Evolutionary conservation across 2,888 invertebrate species (phyloP).

Genomic region (Sminthurides aquaticus): DNA sequence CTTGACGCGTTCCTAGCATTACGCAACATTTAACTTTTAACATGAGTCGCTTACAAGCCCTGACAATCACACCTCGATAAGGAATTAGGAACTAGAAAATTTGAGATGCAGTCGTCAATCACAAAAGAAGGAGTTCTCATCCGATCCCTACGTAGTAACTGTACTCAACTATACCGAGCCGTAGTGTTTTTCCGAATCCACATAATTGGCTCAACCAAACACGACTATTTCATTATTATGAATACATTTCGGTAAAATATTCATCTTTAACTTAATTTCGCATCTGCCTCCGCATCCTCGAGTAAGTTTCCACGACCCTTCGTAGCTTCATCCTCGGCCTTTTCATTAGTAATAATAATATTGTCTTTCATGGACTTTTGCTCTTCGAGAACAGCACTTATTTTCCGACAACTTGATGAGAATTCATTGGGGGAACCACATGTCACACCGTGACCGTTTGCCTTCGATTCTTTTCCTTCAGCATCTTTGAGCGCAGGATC

Average conservation of each 20-base stretch:
- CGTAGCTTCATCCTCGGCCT: not conserved
- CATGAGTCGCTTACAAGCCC: no score
- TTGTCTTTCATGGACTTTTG: conserved; percentile 5
- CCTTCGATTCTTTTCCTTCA: not conserved
- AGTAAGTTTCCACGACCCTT: not conserved
- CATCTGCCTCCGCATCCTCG: not conserved
- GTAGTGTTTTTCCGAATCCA: not conserved
- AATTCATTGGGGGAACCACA: not conserved
- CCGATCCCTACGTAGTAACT: not conserved
- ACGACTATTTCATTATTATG: not conserved
- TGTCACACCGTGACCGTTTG: not conserved
- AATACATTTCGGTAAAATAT: not conserved
- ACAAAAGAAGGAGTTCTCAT: not conserved
- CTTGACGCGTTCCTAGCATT: no score
- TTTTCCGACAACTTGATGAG: not conserved
- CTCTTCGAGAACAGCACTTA: not conserved
- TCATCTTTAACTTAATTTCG: conserved; percentile 4
- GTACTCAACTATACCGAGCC: not conserved
- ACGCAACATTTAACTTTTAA: no score
- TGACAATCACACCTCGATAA: not conserved
- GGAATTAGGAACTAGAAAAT: conserved; percentile 1
- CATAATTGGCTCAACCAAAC: not conserved
- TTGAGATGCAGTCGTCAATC: conserved; percentile 5
- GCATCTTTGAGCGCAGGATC: not conserved
- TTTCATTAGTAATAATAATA: not conserved